Conservation (phyloP, 2,888 invertebrate species). For the Andrena camellia region DNA sequence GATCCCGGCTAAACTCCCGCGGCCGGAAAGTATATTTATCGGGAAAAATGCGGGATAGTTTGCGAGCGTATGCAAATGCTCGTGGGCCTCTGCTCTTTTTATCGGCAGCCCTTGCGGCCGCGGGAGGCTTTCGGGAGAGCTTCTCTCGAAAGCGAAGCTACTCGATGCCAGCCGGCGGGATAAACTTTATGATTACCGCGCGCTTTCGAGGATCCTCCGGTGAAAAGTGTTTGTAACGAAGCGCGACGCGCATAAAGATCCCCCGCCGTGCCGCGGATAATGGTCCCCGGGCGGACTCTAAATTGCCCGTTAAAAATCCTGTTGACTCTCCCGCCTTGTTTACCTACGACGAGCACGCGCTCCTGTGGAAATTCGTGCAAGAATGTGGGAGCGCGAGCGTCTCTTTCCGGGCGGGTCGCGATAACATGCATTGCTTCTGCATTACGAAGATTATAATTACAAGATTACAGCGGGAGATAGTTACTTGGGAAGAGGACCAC, state of each 20-base stretch:
- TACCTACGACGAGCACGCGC: not conserved
- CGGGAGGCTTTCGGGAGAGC: not conserved
- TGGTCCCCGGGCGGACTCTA: constrained; percentile 44
- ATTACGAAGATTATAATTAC: too few relatives aligned
- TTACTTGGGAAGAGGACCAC: too few relatives aligned
- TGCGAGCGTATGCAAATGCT: constrained; percentile 77
- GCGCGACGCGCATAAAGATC: constrained; percentile 56
- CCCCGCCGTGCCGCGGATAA: constrained; percentile 27
- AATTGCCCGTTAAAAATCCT: constrained; percentile 58
- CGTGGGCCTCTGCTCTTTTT: constrained; percentile 51
- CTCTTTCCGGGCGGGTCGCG: not conserved
- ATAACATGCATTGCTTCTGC: constrained; percentile 7
- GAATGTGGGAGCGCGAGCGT: not conserved
- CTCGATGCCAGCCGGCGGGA: constrained; percentile 41
- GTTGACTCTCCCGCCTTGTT: constrained; percentile 52
- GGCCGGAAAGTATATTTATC: constrained; percentile 76
- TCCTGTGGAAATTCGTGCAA: not conserved
- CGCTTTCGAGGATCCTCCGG: constrained; percentile 38
- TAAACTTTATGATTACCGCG: constrained; percentile 57
- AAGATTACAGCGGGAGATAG: too few relatives aligned
- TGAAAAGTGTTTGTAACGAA: constrained; percentile 56
- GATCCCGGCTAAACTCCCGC: constrained; percentile 68
- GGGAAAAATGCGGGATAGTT: constrained; percentile 72
- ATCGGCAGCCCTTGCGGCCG: constrained; percentile 37
- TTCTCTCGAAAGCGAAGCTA: constrained; percentile 36